A percentile compares a stretch with the other conserved stretches of the same genome.
Evolutionary conservation across 2,888 invertebrate genomes (phyloP).

Genomic region (Laspeyria flexula): DNA sequence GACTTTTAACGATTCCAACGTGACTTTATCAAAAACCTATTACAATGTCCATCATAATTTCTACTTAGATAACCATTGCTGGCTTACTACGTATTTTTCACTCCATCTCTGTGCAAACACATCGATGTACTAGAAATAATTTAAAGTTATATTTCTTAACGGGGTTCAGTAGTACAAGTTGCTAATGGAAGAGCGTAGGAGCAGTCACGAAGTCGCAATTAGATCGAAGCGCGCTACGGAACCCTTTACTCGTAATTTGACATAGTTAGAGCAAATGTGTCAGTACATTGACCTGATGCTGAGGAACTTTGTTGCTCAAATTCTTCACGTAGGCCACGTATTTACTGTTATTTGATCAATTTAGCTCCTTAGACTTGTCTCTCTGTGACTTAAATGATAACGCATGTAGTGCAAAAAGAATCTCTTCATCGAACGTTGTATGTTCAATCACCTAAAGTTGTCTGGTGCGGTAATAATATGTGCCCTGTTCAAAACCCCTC

Average conservation of each 20-base stretch:
- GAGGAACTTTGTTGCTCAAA: slow-evolving; percentile 38
- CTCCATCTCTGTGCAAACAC: slow-evolving; percentile 10
- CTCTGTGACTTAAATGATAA: no score
- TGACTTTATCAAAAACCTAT: slow-evolving; percentile 40
- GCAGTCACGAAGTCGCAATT: slow-evolving; percentile 79
- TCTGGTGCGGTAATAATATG: no score
- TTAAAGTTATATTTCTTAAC: slow-evolving; percentile 8
- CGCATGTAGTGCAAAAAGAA: no score
- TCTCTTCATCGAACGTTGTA: no score
- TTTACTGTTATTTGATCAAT: slow-evolving; percentile 8
- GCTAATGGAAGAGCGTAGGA: slow-evolving; percentile 73
- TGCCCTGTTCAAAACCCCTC: no score
- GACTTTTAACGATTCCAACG: slow-evolving; percentile 63
- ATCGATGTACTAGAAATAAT: slow-evolving; percentile 33
- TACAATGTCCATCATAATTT: slow-evolving; percentile 11
- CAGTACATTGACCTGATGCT: slow-evolving; percentile 55
- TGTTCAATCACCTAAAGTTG: no score
- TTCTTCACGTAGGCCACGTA: slow-evolving; percentile 17
- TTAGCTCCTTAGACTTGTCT: background rate
- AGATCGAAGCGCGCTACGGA: slow-evolving; percentile 71
- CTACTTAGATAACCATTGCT: slow-evolving; percentile 36
- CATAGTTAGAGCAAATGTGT: slow-evolving; percentile 73
- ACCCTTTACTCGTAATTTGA: slow-evolving; percentile 78
- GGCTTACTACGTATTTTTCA: background rate
- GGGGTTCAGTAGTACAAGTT: slow-evolving; percentile 49